Base-by-base conservation (phyloP, 2,113 vertebrate species). In the western clawed frog (Xenopus tropicalis) region DNA sequence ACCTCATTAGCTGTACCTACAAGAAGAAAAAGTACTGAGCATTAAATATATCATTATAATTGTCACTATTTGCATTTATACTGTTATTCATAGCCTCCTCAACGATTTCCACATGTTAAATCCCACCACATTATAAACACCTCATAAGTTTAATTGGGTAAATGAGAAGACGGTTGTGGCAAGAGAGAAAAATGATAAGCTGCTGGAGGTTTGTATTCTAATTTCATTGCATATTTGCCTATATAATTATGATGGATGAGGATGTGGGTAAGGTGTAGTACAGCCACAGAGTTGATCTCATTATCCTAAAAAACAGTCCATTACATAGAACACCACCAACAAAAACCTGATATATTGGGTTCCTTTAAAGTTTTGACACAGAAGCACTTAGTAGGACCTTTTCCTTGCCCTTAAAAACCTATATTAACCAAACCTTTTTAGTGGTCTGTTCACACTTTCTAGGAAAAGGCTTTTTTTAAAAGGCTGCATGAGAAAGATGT, bases 1-100 rank as follows among this genome's bases (percentile, higher is more conserved):
- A 64, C 46, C 62, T 72, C 61, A 57, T 29, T 52, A 72, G 48
- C 46, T 64, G 48, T 64, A 48, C 44, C 61, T 63, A 64, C 51
- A 63, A 48, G 43, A 48, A 66, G n/a, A 23, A 51, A 23, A 46
- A 48, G 52, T 54, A 54, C 52, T 54, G 16, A 54, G 52, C 52
- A 54, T 54, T 54, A 54, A 54, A 54, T 54, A 54, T 54, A 54
- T 54, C 52, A 54, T 54, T 54, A 54, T 54, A 54, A 54, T 54
- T 54, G 52, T 54, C 52, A 54, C 14, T 17, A n/a, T 54, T 54
- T 54, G 52, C 52, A 54, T 54, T 54, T 54, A 54, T 54, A 54
- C 52, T 17, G 7, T 54, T 54, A 54, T 54, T 54, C 52, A 54
- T 54, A 4, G 52, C 52, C 52, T 54, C 52, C 52, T n/a, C 6